phyloP scores from a whole-genome alignment of 2,888 invertebrate genomes.

The Euzophera pinguis region DNA sequence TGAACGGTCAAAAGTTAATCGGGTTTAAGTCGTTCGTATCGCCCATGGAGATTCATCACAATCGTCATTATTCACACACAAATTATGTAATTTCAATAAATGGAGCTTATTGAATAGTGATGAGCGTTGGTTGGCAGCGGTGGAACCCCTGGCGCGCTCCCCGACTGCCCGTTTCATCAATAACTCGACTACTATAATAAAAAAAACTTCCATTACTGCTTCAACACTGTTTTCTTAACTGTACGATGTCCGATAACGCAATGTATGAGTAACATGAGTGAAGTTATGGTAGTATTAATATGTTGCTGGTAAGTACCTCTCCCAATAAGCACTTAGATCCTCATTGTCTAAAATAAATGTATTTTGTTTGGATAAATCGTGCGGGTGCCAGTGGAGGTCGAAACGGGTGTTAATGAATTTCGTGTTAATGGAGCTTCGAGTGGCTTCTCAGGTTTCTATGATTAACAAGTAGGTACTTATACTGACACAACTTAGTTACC shows the following conservation, averaged over 20 bases:
- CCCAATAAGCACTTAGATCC: constrained; percentile 63
- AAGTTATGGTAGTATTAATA: constrained; percentile 14
- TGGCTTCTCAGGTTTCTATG: background rate
- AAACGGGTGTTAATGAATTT: constrained; percentile 56
- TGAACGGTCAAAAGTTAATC: constrained; percentile 77
- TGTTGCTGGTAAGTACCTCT: constrained; percentile 36
- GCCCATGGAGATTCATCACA: constrained; percentile 80
- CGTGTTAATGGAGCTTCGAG: constrained; percentile 26
- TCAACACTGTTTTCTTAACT: constrained; percentile 8
- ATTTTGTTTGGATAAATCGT: constrained; percentile 69
- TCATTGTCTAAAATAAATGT: constrained; percentile 68
- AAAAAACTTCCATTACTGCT: constrained; percentile 28
- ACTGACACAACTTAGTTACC: background rate
- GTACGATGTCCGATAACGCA: constrained; percentile 19
- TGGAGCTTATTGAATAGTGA: constrained; percentile 79
- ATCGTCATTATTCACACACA: constrained; percentile 80
- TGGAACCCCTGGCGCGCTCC: constrained; percentile 59
- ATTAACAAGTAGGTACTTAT: background rate
- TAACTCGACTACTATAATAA: constrained; percentile 24
- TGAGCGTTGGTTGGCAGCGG: constrained; percentile 74
- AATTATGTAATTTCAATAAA: constrained; percentile 81
- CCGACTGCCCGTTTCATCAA: constrained; percentile 31
- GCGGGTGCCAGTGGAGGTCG: constrained; percentile 44
- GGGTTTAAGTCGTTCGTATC: constrained; percentile 76
- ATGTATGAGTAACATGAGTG: constrained; percentile 27